phyloP scores from a whole-genome alignment of 2,113 vertebrate genomes.

The Coryphaenoides rupestris region DNA sequence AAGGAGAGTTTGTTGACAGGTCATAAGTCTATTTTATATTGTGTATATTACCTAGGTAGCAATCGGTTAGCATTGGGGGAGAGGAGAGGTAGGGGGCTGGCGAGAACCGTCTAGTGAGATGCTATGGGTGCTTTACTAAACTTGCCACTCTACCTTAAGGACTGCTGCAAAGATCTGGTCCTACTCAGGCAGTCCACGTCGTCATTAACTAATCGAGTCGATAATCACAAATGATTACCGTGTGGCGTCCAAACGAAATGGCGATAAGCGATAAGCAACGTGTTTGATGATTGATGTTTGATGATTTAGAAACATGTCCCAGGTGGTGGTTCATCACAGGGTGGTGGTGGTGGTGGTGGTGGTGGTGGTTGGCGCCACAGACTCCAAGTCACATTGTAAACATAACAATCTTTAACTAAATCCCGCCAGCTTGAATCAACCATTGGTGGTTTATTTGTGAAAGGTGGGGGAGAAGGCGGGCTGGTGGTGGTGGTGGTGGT shows the following conservation, averaged over 20 bases:
- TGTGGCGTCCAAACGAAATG: too few species aligned
- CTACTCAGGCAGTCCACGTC: constrained; percentile 46
- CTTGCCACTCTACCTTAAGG: constrained; percentile 66
- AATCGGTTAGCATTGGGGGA: constrained; percentile 58
- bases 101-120: constrained; percentile 51
- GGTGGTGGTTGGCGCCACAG: too few species aligned
- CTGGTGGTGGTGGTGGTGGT: too few species aligned
- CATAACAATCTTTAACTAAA: constrained; percentile 39
- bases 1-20: constrained; percentile 23
- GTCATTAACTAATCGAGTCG: neutral
- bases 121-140: constrained; percentile 68
- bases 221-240: too few species aligned
- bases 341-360: too few species aligned
- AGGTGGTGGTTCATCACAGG: constrained; percentile 33
- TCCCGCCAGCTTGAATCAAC: constrained; percentile 50
- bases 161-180: constrained; percentile 40
- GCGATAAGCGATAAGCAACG: too few species aligned
- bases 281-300: too few species aligned
- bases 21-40: constrained; percentile 68
- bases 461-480: constrained; percentile 28
- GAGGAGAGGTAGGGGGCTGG: constrained; percentile 30
- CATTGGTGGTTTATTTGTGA: constrained; percentile 40
- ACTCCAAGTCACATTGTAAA: constrained; percentile 50
- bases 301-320: constrained; percentile 43
- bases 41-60: constrained; percentile 60